Conservation (phyloP, 2,888 invertebrate genomes). For the Dicranocentrus wangi region DNA sequence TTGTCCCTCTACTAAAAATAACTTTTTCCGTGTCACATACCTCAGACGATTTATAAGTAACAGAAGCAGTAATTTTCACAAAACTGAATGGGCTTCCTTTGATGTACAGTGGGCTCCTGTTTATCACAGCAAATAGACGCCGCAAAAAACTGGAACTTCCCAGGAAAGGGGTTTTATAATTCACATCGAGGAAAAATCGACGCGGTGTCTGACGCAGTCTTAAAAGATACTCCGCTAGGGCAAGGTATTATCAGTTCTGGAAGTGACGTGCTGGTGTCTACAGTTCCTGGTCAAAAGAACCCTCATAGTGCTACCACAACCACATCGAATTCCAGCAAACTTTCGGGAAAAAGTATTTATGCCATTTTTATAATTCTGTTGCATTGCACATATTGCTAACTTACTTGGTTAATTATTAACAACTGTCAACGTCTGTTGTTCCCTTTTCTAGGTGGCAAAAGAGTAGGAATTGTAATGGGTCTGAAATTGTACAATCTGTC, state of each 20-base stretch:
- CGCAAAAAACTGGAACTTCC: conserved; percentile 54
- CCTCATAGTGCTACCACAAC: conserved; percentile 62
- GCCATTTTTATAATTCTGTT: too few species aligned
- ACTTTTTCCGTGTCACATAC: too few species aligned
- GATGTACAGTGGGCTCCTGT: conserved; percentile 70
- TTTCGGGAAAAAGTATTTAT: conserved; percentile 60
- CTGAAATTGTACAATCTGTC: conserved; percentile 84
- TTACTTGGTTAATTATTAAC: too few species aligned
- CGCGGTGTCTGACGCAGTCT: conserved; percentile 56
- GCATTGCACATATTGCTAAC: too few species aligned
- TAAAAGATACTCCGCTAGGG: conserved; percentile 26
- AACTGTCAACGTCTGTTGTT: too few species aligned
- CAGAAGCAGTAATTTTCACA: too few species aligned
- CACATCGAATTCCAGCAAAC: conserved; percentile 52
- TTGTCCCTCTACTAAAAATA: neutral
- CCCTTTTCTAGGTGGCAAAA: conserved; percentile 64
- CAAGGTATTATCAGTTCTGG: conserved; percentile 13
- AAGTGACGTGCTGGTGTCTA: conserved; percentile 39
- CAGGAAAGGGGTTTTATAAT: conserved; percentile 65
- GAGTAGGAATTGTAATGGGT: conserved; percentile 72
- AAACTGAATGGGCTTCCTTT: neutral
- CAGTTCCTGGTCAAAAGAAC: conserved; percentile 47
- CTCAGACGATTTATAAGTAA: too few species aligned
- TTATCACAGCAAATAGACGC: conserved; percentile 63
- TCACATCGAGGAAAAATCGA: conserved; percentile 67